phyloP scores from a whole-genome alignment of 2,113 vertebrate species.

The Panthera tigris region DNA sequence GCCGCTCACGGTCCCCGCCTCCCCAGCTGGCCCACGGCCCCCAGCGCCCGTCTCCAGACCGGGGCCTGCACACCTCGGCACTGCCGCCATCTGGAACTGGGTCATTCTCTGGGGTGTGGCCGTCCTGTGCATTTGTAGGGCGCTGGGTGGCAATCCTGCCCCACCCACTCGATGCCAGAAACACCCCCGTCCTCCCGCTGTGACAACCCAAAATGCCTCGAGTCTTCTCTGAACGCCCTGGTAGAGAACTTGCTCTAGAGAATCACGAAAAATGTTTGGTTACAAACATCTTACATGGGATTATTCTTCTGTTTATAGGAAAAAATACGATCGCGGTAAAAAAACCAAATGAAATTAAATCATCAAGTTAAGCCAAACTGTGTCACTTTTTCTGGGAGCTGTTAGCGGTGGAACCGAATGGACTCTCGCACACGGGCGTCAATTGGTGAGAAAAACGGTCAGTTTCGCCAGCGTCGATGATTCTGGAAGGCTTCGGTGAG shows the following conservation, averaged over 20 bases:
- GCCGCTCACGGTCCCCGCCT: accelerated
- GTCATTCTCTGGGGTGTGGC: background rate
- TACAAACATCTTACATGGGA: slow-evolving; percentile 80
- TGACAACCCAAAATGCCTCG: background rate
- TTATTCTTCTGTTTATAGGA: slow-evolving; percentile 79
- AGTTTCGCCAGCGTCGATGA: slow-evolving; percentile 49
- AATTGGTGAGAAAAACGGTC: slow-evolving; percentile 81
- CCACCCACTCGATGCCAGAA: accelerated
- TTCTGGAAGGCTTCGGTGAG: slow-evolving; percentile 63
- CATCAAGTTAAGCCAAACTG: slow-evolving; percentile 80
- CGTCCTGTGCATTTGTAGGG: accelerated
- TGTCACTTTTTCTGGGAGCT: slow-evolving; percentile 44
- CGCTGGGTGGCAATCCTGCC: background rate
- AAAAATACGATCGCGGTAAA: slow-evolving; percentile 77
- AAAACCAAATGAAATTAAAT: slow-evolving; percentile 80
- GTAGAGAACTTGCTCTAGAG: slow-evolving; percentile 22
- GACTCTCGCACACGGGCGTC: slow-evolving; percentile 69
- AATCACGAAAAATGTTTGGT: slow-evolving; percentile 77
- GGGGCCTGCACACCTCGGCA: accelerated
- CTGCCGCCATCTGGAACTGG: accelerated
- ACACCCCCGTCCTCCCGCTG: accelerated
- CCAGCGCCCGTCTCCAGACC: background rate
- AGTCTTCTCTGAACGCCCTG: accelerated
- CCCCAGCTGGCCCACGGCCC: background rate
- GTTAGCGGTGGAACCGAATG: slow-evolving; percentile 66